Percentiles rank a stretch among this genome's conserved stretches.
Conservation (phyloP, 2,797 vertebrate genomes). For the Sebastes oblongus region DNA sequence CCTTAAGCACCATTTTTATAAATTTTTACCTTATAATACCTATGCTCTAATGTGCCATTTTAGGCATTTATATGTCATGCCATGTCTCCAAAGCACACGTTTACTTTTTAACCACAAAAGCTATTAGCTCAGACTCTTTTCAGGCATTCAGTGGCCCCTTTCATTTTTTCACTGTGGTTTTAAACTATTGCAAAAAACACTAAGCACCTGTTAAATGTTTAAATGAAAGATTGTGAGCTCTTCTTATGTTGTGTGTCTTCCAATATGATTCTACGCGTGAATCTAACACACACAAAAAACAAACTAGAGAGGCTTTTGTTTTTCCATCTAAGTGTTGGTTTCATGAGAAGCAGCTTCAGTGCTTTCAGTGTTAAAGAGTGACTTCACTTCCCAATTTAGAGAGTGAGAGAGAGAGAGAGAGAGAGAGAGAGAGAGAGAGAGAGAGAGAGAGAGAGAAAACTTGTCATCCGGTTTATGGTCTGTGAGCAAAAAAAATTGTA, state of each 20-base stretch:
- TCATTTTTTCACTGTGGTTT: neutral
- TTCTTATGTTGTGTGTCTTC: neutral
- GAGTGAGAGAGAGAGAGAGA: constrained; percentile 68
- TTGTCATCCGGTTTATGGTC: constrained; percentile 86
- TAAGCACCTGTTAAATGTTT: neutral
- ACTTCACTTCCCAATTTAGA: constrained; percentile 91
- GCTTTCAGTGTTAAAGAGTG: constrained; percentile 64
- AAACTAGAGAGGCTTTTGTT: neutral
- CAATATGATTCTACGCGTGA: neutral
- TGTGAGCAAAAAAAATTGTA: constrained; percentile 75
- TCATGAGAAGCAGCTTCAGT: constrained; percentile 75
- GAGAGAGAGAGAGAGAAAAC: constrained; percentile 15
- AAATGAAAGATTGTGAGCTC: neutral
- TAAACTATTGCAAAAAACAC: constrained; percentile 2
- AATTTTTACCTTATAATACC: neutral
- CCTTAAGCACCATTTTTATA: neutral
- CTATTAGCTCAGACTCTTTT: neutral
- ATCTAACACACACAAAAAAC: neutral
- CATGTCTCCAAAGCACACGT: neutral
- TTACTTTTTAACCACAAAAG: neutral
- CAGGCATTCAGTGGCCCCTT: neutral
- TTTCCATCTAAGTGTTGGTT: constrained; percentile 47
- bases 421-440: constrained; percentile 57
- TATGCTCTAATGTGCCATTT: neutral
- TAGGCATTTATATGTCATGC: neutral